phyloP scores from a whole-genome alignment of 2,113 vertebrate genomes.

The Micronisus gabar region DNA sequence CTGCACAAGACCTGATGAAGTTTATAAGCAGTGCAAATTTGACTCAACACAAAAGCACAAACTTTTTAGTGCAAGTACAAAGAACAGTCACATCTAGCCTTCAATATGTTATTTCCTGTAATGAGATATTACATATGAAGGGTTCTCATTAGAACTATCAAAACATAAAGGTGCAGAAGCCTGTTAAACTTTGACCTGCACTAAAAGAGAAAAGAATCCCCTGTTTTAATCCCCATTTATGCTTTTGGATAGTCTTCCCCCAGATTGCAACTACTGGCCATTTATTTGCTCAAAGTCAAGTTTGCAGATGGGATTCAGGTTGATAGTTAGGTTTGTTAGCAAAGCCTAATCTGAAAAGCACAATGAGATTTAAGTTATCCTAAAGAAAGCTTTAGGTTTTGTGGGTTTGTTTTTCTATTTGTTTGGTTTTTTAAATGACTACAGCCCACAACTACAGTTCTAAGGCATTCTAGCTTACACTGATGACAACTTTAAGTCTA shows the following conservation, averaged over 20 bases:
- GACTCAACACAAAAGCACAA: neutral
- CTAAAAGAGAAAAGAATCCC: neutral
- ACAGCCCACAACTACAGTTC: neutral
- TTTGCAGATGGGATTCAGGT: neutral
- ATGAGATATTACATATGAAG: accelerated
- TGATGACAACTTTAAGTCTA: neutral
- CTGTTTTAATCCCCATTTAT: neutral
- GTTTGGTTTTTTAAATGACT: neutral
- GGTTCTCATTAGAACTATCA: neutral
- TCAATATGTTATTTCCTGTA: neutral
- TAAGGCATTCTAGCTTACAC: neutral
- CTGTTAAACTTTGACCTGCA: neutral
- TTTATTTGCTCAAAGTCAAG: neutral
- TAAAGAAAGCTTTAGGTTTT: neutral
- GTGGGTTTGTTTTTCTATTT: neutral
- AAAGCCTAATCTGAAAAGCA: neutral
- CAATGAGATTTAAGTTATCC: neutral
- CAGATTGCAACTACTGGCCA: neutral
- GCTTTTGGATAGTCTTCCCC: neutral
- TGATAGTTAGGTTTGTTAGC: neutral
- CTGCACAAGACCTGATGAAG: accelerated
- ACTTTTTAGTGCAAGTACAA: neutral
- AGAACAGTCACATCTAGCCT: neutral
- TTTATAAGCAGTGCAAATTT: neutral
- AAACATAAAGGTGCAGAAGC: neutral